Conservation (phyloP, 1,140 invertebrate species). For the Megalopta genalis region DNA sequence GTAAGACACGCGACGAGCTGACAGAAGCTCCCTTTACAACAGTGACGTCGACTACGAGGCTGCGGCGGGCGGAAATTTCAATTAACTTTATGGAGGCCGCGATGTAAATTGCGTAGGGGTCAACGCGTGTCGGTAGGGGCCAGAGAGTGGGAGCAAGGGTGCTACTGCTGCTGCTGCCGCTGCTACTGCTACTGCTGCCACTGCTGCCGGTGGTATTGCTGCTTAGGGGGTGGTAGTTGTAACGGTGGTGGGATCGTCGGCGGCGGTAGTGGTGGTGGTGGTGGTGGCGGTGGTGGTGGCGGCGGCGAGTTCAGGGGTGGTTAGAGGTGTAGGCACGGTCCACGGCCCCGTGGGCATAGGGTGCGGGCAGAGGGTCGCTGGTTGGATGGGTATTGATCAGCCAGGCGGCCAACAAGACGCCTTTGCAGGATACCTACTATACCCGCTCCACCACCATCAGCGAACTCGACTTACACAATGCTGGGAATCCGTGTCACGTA, state of each 20-base stretch:
- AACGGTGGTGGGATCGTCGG: slow-evolving; percentile 19
- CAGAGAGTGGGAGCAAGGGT: slow-evolving; percentile 58
- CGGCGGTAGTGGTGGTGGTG: slow-evolving; percentile 29
- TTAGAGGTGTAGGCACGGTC: slow-evolving; percentile 63
- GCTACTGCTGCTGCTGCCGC: slow-evolving; percentile 32
- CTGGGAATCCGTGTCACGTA: slow-evolving; percentile 37
- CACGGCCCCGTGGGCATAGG: slow-evolving; percentile 60
- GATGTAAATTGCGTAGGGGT: slow-evolving; percentile 72
- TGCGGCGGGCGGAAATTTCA: slow-evolving; percentile 66
- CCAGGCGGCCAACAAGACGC: slow-evolving; percentile 68
- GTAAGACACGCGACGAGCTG: slow-evolving; percentile 40
- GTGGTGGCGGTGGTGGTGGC: not conserved
- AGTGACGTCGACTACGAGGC: slow-evolving; percentile 48
- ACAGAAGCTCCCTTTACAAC: slow-evolving; percentile 25
- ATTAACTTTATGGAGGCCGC: slow-evolving; percentile 71
- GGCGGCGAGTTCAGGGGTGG: slow-evolving; percentile 58
- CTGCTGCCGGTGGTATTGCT: not conserved
- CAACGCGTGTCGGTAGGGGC: slow-evolving; percentile 64
- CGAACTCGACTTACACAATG: slow-evolving; percentile 23
- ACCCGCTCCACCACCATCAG: slow-evolving; percentile 35
- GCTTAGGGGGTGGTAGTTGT: slow-evolving; percentile 12
- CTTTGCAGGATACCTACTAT: slow-evolving; percentile 69
- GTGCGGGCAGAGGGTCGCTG: slow-evolving; percentile 59
- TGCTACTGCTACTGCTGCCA: slow-evolving; percentile 6
- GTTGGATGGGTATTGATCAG: slow-evolving; percentile 73